These are phyloP conservation scores for Daktulosphaira vitifoliae DNA, from an alignment of 1,140 invertebrate species.

Conservation along the genomic window DNA sequence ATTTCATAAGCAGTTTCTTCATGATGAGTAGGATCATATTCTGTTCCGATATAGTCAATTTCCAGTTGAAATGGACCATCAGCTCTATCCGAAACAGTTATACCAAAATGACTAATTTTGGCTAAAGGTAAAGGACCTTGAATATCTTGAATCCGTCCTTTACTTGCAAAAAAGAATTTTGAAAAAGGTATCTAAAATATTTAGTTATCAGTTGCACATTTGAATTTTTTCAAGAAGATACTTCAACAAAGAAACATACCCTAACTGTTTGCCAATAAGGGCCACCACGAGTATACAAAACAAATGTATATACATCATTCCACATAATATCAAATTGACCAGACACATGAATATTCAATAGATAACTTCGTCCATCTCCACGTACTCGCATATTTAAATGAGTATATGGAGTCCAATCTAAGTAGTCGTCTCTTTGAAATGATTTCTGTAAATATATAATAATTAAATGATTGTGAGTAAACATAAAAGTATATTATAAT, in stretches of 20 bases:
- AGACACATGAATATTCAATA: constrained; percentile 62
- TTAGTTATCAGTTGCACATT: not conserved
- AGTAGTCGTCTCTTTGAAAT: constrained; percentile 61
- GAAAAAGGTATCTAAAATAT: constrained; percentile 82
- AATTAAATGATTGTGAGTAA: too few relatives aligned
- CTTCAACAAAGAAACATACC: too few relatives aligned
- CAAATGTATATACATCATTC: constrained; percentile 75
- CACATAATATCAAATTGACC: constrained; percentile 68
- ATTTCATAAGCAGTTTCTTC: constrained; percentile 88
- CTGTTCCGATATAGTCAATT: constrained; percentile 84
- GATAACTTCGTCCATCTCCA: constrained; percentile 84
- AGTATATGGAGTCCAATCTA: constrained; percentile 70
- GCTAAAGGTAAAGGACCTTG: constrained; percentile 55
- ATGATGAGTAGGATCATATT: constrained; percentile 61
- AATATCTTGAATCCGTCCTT: constrained; percentile 78
- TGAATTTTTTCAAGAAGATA: too few relatives aligned
- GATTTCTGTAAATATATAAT: constrained; percentile 69
- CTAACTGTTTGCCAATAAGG: constrained; percentile 91
- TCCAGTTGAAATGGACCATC: constrained; percentile 80
- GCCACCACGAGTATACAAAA: constrained; percentile 83
- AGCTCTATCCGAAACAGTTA: constrained; percentile 66
- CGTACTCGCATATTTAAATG: constrained; percentile 73
- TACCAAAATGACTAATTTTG: constrained; percentile 63
- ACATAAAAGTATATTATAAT: too few relatives aligned
- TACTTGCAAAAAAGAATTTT: constrained; percentile 75